Percentiles rank a stretch among this genome's conserved stretches.
phyloP scores from a whole-genome alignment of 2,888 invertebrate species.

The Entomobrya proxima region DNA sequence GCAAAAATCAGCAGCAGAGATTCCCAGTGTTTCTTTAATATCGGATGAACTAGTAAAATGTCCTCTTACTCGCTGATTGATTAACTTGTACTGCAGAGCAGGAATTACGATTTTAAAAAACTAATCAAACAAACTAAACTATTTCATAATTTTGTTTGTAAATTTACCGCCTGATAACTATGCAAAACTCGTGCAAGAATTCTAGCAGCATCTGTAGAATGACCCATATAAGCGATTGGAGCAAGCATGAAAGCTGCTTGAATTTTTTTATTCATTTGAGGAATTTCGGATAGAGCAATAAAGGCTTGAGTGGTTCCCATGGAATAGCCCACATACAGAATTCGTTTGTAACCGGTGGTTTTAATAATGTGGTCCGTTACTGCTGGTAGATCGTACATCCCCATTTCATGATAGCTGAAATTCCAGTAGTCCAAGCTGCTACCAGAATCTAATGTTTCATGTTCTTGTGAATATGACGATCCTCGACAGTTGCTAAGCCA shows the following conservation, averaged over 20 bases:
- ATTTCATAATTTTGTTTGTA: too few relatives aligned
- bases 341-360: neutral
- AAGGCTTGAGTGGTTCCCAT: neutral
- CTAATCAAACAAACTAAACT: too few relatives aligned
- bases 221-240: neutral
- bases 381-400: neutral
- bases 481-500: neutral
- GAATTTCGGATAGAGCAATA: neutral
- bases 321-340: neutral
- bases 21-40: too few relatives aligned
- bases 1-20: too few relatives aligned
- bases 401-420: neutral
- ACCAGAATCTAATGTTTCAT: neutral
- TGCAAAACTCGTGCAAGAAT: neutral
- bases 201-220: neutral
- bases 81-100: too few relatives aligned
- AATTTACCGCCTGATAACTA: neutral
- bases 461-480: neutral
- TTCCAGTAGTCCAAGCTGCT: neutral
- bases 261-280: neutral
- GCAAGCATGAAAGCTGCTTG: neutral
- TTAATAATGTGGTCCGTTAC: neutral
- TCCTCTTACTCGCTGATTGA: too few relatives aligned
- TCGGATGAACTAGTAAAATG: too few relatives aligned
- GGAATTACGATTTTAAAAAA: too few relatives aligned